A percentile compares a stretch with the other conserved stretches of the same genome.
Evolutionary conservation across 2,888 invertebrate genomes (phyloP).

Genomic region (Xylota segnis): DNA sequence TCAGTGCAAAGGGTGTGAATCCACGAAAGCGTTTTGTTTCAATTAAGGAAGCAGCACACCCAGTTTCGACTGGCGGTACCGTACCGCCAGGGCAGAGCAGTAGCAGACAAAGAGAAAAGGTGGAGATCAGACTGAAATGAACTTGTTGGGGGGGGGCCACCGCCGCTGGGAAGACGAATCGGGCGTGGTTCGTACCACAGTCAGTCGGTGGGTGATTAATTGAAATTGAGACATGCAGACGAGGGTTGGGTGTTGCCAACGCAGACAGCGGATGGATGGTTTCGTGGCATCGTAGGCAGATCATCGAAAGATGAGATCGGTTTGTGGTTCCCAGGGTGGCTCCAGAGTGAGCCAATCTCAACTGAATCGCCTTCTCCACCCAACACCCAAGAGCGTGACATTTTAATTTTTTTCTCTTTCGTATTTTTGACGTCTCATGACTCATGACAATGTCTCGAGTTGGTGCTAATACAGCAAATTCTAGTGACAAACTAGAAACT

Average conservation of each 20-base stretch:
- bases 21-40: constrained; percentile 71
- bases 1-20: constrained; percentile 69
- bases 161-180: constrained; percentile 52
- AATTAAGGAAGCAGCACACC: constrained; percentile 76
- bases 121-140: constrained; percentile 36
- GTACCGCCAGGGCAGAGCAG: constrained; percentile 31
- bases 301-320: background rate
- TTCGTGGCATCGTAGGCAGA: constrained; percentile 30
- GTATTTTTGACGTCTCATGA: background rate
- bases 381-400: background rate
- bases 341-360: background rate
- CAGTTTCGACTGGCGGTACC: constrained; percentile 45
- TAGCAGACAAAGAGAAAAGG: constrained; percentile 47
- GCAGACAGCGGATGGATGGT: constrained; percentile 32
- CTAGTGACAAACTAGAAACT: background rate
- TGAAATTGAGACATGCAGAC: constrained; percentile 73
- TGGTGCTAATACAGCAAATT: background rate
- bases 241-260: constrained; percentile 52
- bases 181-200: constrained; percentile 62
- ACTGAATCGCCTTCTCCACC: background rate
- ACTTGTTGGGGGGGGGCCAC: constrained; percentile 23
- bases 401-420: background rate
- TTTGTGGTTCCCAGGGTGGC: background rate
- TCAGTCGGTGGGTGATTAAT: constrained; percentile 65
- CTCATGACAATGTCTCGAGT: background rate